Percentiles rank a stretch among this genome's conserved stretches.
Evolutionary conservation across 2,888 invertebrate genomes (phyloP).

Genomic region (Nysson spinosus): DNA sequence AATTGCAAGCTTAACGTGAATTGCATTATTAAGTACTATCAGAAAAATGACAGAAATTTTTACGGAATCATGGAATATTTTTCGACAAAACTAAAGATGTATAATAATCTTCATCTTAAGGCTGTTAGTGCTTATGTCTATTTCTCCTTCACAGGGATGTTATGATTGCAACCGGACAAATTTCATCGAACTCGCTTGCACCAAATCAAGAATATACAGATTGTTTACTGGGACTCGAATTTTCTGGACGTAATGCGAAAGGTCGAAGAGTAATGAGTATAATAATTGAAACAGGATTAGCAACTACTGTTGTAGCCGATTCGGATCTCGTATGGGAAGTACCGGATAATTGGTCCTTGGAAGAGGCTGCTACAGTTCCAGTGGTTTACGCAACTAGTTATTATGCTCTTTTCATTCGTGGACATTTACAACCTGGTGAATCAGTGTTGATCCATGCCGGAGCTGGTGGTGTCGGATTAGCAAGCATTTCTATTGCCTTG

Average conservation of each 20-base stretch:
- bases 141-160: constrained; percentile 95
- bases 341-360: constrained; percentile 91
- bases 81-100: no score
- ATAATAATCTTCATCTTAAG: no score
- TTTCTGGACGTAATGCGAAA: constrained; percentile 87
- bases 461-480: constrained; percentile 97
- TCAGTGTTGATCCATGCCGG: constrained; percentile 96
- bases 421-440: constrained; percentile 90
- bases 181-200: constrained; percentile 97
- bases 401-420: constrained; percentile 94
- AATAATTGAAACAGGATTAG: constrained; percentile 92
- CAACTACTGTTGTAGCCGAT: constrained; percentile 92
- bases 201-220: constrained; percentile 92
- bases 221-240: constrained; percentile 96
- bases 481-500: constrained; percentile 95
- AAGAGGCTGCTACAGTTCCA: constrained; percentile 96
- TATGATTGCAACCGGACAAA: constrained; percentile 98
- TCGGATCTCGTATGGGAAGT: constrained; percentile 92
- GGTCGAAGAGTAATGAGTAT: constrained; percentile 95
- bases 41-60: no score
- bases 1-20: no score
- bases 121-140: no score
- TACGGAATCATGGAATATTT: no score
- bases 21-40: no score
- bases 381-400: constrained; percentile 95